Percentiles rank a stretch among this genome's conserved stretches.
Evolutionary conservation across 2,113 vertebrate species (phyloP).

Genomic region (Aspidoscelis tigris): DNA sequence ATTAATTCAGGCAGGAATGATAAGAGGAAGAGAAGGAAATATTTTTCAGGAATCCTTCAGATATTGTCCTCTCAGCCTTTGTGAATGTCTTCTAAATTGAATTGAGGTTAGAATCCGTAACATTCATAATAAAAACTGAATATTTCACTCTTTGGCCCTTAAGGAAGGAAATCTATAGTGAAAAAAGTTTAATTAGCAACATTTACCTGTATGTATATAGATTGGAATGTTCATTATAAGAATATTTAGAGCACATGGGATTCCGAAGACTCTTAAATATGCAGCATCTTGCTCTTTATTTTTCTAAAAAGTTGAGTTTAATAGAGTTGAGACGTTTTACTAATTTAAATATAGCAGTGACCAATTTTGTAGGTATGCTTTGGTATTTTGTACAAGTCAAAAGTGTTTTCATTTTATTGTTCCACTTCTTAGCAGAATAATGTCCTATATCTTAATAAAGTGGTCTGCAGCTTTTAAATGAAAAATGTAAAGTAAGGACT

Average conservation of each 20-base stretch:
- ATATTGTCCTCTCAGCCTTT: background rate
- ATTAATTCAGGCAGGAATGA: background rate
- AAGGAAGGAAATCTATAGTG: background rate
- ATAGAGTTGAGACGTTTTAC: constrained; percentile 62
- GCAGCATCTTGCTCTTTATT: constrained; percentile 46
- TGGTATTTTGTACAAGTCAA: constrained; percentile 50
- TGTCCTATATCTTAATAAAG: constrained; percentile 35
- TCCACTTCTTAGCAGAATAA: constrained; percentile 31
- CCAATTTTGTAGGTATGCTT: constrained; percentile 40
- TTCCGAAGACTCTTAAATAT: too few species aligned
- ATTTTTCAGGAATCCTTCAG: background rate
- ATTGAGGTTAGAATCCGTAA: background rate
- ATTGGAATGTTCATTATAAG: constrained; percentile 52
- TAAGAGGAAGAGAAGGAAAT: background rate
- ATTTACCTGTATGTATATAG: constrained; percentile 31
- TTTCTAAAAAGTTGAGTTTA: constrained; percentile 62
- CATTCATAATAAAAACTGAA: background rate
- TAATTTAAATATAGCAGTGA: constrained; percentile 57
- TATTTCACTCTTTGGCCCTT: background rate
- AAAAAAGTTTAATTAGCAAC: constrained; percentile 59
- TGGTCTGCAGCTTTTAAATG: constrained; percentile 38
- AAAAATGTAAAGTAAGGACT: constrained; percentile 16
- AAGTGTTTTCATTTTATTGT: constrained; percentile 41
- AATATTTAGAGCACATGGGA: too few species aligned
- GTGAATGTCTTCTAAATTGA: background rate